phyloP scores from a whole-genome alignment of 2,888 invertebrate species.

The Coelinius sp. region DNA sequence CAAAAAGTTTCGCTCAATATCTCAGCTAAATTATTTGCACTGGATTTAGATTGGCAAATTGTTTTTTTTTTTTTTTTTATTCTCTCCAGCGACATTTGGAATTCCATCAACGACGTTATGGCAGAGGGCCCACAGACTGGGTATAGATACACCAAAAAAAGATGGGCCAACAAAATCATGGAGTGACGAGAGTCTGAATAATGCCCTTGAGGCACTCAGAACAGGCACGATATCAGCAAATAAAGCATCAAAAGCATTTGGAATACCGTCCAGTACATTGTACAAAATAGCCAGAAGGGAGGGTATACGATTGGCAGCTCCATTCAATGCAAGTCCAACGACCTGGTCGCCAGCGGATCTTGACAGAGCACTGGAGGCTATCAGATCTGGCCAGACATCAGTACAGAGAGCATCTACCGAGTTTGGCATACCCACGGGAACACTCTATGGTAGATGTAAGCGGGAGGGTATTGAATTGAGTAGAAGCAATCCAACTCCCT shows the following conservation, averaged over 20 bases:
- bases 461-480: slow-evolving; percentile 91
- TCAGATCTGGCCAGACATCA: slow-evolving; percentile 84
- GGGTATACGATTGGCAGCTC: slow-evolving; percentile 89
- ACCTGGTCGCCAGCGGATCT: slow-evolving; percentile 90
- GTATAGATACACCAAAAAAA: slow-evolving; percentile 93
- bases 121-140: slow-evolving; percentile 90
- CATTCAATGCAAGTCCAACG: slow-evolving; percentile 92
- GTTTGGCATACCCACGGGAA: slow-evolving; percentile 91
- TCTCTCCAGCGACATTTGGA: slow-evolving; percentile 82
- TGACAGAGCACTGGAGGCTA: slow-evolving; percentile 85
- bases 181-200: slow-evolving; percentile 88
- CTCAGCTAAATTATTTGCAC: too few relatives aligned
- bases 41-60: too few relatives aligned
- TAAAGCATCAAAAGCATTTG: slow-evolving; percentile 92
- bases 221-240: slow-evolving; percentile 91
- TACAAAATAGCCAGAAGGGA: slow-evolving; percentile 93
- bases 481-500: slow-evolving; percentile 90
- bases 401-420: slow-evolving; percentile 90
- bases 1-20: too few relatives aligned
- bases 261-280: slow-evolving; percentile 91
- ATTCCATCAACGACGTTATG: slow-evolving; percentile 93
- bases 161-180: slow-evolving; percentile 90
- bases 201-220: slow-evolving; percentile 85
- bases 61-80: slow-evolving; percentile 9
- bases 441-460: slow-evolving; percentile 90